Percentiles rank a stretch among this genome's conserved stretches.
Conservation (phyloP, 2,113 vertebrate genomes). For the Glaucomys volans region DNA sequence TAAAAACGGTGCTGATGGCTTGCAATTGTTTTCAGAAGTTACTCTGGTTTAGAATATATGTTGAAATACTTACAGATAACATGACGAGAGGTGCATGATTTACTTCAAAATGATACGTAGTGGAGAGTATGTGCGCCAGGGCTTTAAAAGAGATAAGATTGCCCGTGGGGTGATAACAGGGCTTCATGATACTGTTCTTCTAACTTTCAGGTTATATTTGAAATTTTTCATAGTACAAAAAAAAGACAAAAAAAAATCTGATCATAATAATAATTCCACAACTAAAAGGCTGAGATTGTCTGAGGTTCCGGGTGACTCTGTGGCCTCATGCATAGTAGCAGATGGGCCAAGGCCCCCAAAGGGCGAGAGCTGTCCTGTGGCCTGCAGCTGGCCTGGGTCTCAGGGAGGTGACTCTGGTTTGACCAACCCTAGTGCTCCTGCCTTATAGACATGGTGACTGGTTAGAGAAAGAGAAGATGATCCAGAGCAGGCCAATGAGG, state of each 20-base stretch:
- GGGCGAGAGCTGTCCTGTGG: not conserved
- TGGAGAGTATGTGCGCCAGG: not conserved
- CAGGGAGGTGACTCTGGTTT: not conserved
- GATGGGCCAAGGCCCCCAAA: too few species aligned
- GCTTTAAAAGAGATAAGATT: rapidly evolving
- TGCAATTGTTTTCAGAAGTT: not conserved
- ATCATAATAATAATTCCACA: not conserved
- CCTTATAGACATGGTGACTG: not conserved
- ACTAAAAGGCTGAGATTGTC: not conserved
- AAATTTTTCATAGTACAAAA: not conserved
- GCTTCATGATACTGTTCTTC: rapidly evolving
- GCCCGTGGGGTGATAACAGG: rapidly evolving
- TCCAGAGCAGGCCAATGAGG: not conserved
- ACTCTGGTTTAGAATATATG: not conserved
- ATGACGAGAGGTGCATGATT: not conserved
- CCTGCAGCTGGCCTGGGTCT: too few species aligned
- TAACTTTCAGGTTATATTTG: not conserved
- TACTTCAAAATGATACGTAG: not conserved
- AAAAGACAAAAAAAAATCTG: not conserved
- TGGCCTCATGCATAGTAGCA: not conserved
- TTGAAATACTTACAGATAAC: not conserved
- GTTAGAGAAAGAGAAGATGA: not conserved
- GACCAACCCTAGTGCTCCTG: too few species aligned
- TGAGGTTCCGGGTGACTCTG: not conserved
- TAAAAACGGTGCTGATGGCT: not conserved